Base-by-base conservation (phyloP, 2,888 invertebrate genomes). In the Luperina nickerlii region DNA sequence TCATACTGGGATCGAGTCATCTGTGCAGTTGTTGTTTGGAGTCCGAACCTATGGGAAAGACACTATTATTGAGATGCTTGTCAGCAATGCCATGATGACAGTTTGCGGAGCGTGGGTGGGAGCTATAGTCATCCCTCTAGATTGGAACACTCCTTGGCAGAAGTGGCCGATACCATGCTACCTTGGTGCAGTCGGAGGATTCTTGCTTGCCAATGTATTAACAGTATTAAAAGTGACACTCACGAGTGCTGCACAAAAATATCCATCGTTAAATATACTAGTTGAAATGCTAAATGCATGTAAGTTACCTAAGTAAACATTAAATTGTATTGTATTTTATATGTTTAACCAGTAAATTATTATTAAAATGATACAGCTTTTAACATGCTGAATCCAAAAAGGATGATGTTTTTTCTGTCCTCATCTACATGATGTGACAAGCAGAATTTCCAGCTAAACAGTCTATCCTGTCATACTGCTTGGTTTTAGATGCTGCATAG, bases 81-180 rank as follows among this genome's bases (percentile, higher is more conserved):
- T 97, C 76, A 96, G 96, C 65, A 97, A 97, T 89, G 96, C 97
- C 9, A 91, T 97, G 78, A 91, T 97, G 76, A 97, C 98, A 0
- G 92, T 98, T 20, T 93, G 98, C 57, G 99, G 99, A 6, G 98
- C 98, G 9, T 99, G 99, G 99, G 91, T 98, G 2, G 98, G 99
- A 11, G 98, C 98, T 6, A 97, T 98, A 78, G 98, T 98, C 1
- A 98, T 99, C 86, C 99, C 99, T 0, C 95, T 99, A 57, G 99
- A 99, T 93, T 99, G 99, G 99, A 98, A 99, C 94, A 97, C 98
- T 71, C 98, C 98, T 0, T 99, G 99, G 98, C 99, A 99, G 96
- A 97, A 95, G 80, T 98, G 98, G 98, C 98, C 98, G 0, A 97
- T 98, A 87, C 98, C 98, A 0, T 98, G 98, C 90, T 97, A 97